These are phyloP conservation scores for Dendrolimus houi DNA, from an alignment of 2,888 invertebrate species.

Conservation along the genomic window DNA sequence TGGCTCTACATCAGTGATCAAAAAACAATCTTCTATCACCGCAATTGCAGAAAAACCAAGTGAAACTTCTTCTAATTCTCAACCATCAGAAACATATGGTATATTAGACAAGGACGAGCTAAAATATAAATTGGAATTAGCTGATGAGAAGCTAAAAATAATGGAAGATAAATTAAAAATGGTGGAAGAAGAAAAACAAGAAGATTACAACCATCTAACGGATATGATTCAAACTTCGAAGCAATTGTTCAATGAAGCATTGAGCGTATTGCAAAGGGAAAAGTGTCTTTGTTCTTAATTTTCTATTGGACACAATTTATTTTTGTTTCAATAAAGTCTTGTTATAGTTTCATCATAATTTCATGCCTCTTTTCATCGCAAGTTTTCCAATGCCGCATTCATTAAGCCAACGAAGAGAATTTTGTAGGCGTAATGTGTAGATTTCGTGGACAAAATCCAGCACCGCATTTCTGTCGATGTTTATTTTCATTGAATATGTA, in stretches of 20 bases:
- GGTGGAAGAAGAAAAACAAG: constrained; percentile 78
- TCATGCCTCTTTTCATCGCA: too few relatives aligned
- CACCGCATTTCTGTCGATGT: too few relatives aligned
- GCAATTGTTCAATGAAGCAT: constrained; percentile 73
- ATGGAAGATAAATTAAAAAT: constrained; percentile 79
- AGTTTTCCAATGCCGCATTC: too few relatives aligned
- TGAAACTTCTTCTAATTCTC: constrained; percentile 38
- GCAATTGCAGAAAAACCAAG: constrained; percentile 39
- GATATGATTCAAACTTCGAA: constrained; percentile 76
- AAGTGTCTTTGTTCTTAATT: constrained; percentile 53
- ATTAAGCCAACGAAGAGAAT: too few relatives aligned
- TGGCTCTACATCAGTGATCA: constrained; percentile 22
- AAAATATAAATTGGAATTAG: constrained; percentile 72
- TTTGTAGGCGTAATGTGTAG: too few relatives aligned
- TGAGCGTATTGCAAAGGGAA: constrained; percentile 56
- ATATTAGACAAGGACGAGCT: constrained; percentile 53
- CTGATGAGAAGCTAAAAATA: constrained; percentile 80
- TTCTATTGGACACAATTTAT: constrained; percentile 5
- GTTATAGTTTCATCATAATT: too few relatives aligned
- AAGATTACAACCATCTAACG: constrained; percentile 72
- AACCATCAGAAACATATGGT: constrained; percentile 34
- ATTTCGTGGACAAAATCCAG: too few relatives aligned
- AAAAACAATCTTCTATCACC: constrained; percentile 38
- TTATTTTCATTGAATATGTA: too few relatives aligned
- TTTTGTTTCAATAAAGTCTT: too few relatives aligned